Evolutionary conservation across 2,113 vertebrate genomes (phyloP).

Genomic region (Pelecanus crispus): DNA sequence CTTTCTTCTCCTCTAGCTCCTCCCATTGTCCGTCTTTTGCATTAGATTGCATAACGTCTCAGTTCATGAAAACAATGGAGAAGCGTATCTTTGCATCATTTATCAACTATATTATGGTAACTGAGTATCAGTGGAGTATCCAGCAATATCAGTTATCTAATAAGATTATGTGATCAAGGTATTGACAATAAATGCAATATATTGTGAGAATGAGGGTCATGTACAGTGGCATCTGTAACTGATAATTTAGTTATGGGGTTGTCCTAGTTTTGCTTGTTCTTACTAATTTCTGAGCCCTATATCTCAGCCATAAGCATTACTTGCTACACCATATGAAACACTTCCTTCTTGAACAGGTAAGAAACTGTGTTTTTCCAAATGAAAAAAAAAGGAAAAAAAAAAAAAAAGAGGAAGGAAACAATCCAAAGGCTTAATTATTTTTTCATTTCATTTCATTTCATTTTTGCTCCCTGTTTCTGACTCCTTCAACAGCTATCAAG

Average conservation of each 20-base stretch:
- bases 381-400: neutral
- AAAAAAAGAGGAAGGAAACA: neutral
- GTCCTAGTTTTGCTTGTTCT: neutral
- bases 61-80: neutral
- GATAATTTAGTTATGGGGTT: neutral
- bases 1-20: neutral
- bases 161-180: neutral
- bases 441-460: neutral
- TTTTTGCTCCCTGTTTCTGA: neutral
- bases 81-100: neutral
- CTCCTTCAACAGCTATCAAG: neutral
- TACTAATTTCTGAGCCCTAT: neutral
- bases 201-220: neutral
- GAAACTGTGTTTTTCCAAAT: neutral
- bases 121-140: neutral
- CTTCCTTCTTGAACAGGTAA: neutral
- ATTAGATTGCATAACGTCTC: neutral
- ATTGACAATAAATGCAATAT: neutral
- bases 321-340: neutral
- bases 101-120: neutral
- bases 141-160: neutral
- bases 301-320: neutral
- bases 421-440: neutral
- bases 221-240: neutral
- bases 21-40: neutral